Evolutionary conservation across 1,140 invertebrate genomes (phyloP), one percentile per base, ranked within the genome.

Genomic region (Sminthurinus signatus): DNA sequence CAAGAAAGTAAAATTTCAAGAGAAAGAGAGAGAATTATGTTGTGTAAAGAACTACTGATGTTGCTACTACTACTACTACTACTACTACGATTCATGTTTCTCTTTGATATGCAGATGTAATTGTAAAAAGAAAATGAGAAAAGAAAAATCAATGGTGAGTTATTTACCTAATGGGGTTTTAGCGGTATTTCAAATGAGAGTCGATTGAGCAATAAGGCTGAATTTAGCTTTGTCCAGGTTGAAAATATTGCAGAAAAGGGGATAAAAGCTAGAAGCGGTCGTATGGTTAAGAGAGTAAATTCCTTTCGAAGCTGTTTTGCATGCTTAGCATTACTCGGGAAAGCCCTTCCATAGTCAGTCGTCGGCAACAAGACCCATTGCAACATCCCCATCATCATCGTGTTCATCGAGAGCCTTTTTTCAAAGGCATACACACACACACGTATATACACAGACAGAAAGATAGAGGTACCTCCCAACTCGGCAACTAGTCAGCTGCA

Each of bases 241-340:
- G 29, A 50, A 60, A 60, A 60, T 60, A 60, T 60, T 50, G 29
- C 21, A n/a, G 15, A 58, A 29, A 25, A 58, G 28, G 19, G 44
- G 44, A 48, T 48, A 48, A 48, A 48, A 48, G 44, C n/a, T n/a
- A 25, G 44, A 48, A 48, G 44, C 44, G 44, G n/a, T 48, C n/a
- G 44, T 5, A 48, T 48, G 44, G 44, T 25, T 48, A 48, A 60
- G 50, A 46, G 54, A 52, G 50, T 32, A 28, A 60, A 59, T 60
- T 60, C 57, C 58, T 64, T 23, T 60, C 51, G 29, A 51, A 64
- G 64, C 60, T 64, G 60, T 59, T 61, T 64, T 62, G 51, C 59
- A 65, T 69, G 63, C 63, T 69, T 69, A 48, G 63, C 58, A 69
- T 69, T 63, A 48, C 67, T 69, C 28, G 67, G 67, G 67, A 60